phyloP scores from a whole-genome alignment of 2,888 invertebrate genomes.

The Harpalus rubripes region DNA sequence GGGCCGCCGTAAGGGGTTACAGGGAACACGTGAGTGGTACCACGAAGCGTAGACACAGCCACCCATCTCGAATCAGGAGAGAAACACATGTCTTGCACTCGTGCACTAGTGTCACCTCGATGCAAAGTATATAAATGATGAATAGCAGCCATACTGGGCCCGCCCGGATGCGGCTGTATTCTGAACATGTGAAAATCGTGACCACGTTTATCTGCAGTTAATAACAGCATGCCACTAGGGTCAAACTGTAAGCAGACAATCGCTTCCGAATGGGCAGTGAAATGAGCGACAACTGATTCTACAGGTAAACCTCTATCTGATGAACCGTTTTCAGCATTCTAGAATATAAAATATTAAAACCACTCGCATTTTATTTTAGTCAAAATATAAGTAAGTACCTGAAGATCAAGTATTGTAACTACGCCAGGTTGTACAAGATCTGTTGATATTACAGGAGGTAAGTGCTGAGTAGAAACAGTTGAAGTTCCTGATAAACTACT shows the following conservation, averaged over 20 bases:
- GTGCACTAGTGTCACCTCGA: slow-evolving; percentile 96
- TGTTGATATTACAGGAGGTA: slow-evolving; percentile 71
- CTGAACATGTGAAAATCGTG: slow-evolving; percentile 98
- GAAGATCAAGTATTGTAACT: slow-evolving; percentile 92
- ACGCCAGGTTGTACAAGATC: slow-evolving; percentile 91
- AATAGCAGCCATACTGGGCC: slow-evolving; percentile 91
- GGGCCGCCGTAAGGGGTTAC: slow-evolving; percentile 97
- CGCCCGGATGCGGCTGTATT: slow-evolving; percentile 94
- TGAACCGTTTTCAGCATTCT: slow-evolving; percentile 56
- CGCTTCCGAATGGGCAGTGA: slow-evolving; percentile 92
- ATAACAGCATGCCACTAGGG: slow-evolving; percentile 91
- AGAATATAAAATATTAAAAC: neutral
- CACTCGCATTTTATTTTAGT: neutral
- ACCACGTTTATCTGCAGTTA: slow-evolving; percentile 95
- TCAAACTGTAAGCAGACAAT: slow-evolving; percentile 95
- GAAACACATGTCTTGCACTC: slow-evolving; percentile 95
- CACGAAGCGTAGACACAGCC: slow-evolving; percentile 95
- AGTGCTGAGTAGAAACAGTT: slow-evolving; percentile 73
- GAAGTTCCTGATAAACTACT: slow-evolving; percentile 89
- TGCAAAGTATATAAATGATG: slow-evolving; percentile 97
- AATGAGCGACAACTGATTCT: slow-evolving; percentile 91
- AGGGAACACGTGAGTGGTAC: slow-evolving; percentile 98
- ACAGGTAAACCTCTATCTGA: slow-evolving; percentile 76
- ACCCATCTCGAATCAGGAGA: slow-evolving; percentile 97
- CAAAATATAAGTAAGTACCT: slow-evolving; percentile 77